Conservation (phyloP, 2,113 vertebrate genomes). For the Gavia stellata region DNA sequence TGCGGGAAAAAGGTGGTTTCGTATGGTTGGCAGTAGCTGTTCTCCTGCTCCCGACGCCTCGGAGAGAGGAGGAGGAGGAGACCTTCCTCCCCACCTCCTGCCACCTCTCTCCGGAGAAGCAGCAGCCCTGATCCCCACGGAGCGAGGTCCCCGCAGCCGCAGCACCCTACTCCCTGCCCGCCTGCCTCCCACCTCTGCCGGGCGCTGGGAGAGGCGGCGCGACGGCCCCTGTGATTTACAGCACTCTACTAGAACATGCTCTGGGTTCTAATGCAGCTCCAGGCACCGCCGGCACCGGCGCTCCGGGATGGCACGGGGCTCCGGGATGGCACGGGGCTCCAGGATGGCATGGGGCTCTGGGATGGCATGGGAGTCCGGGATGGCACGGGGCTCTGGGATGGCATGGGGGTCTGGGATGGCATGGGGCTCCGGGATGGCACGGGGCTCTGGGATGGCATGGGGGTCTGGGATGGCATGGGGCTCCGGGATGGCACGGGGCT, state of each 20-base stretch:
- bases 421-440: too few species aligned
- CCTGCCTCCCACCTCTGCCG: neutral
- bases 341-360: too few species aligned
- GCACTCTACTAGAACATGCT: neutral
- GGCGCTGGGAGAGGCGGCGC: neutral
- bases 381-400: too few species aligned
- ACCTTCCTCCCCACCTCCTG: neutral
- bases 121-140: neutral
- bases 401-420: too few species aligned
- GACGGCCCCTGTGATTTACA: conserved; percentile 12
- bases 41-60: neutral
- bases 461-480: too few species aligned
- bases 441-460: too few species aligned
- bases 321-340: too few species aligned
- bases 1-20: neutral
- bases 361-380: too few species aligned
- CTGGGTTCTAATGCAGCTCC: neutral
- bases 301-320: too few species aligned
- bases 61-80: neutral
- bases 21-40: conserved; percentile 13
- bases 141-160: neutral
- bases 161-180: neutral
- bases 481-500: too few species aligned
- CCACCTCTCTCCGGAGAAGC: neutral
- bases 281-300: neutral